Evolutionary conservation across 1,140 invertebrate species (phyloP).

Genomic region (Tenebrio molitor): DNA sequence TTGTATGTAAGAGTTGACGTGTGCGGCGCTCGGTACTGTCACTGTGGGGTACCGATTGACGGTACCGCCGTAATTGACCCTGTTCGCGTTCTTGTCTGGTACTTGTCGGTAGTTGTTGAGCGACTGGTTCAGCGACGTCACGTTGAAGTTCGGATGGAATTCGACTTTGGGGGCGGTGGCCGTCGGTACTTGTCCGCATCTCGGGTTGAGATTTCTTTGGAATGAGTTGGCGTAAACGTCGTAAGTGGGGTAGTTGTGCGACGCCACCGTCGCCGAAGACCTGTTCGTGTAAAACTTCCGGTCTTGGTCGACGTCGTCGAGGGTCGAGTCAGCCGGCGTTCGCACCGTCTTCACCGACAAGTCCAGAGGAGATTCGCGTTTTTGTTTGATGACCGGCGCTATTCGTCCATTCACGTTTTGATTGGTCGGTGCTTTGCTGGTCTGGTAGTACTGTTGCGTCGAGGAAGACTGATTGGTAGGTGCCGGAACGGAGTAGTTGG

Average conservation of each 20-base stretch:
- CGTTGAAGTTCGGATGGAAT: conserved; percentile 77
- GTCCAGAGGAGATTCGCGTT: conserved; percentile 84
- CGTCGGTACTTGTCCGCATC: conserved; percentile 63
- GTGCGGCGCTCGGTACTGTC: conserved; percentile 20
- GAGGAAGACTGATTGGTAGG: conserved; percentile 41
- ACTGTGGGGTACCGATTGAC: conserved; percentile 33
- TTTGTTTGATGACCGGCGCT: conserved; percentile 63
- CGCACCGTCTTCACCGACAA: conserved; percentile 88
- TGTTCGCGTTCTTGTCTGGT: background rate
- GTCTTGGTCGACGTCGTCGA: conserved; percentile 73
- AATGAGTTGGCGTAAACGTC: conserved; percentile 58
- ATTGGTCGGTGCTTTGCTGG: conserved; percentile 48
- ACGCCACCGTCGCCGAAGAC: conserved; percentile 34
- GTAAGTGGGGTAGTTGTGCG: conserved; percentile 58
- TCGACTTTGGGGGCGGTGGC: conserved; percentile 78
- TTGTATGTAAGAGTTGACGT: conserved; percentile 48
- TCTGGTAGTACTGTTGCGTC: conserved; percentile 61
- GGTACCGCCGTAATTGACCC: conserved; percentile 9
- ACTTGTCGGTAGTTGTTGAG: conserved; percentile 2
- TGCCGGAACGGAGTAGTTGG: conserved; percentile 40
- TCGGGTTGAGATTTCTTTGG: conserved; percentile 64
- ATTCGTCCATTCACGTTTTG: conserved; percentile 34
- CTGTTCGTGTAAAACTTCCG: conserved; percentile 62
- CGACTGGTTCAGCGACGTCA: conserved; percentile 55
- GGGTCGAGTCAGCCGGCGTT: conserved; percentile 87